Base-by-base conservation (phyloP, 1,140 invertebrate genomes). In the Dendroctonus ponderosae region DNA sequence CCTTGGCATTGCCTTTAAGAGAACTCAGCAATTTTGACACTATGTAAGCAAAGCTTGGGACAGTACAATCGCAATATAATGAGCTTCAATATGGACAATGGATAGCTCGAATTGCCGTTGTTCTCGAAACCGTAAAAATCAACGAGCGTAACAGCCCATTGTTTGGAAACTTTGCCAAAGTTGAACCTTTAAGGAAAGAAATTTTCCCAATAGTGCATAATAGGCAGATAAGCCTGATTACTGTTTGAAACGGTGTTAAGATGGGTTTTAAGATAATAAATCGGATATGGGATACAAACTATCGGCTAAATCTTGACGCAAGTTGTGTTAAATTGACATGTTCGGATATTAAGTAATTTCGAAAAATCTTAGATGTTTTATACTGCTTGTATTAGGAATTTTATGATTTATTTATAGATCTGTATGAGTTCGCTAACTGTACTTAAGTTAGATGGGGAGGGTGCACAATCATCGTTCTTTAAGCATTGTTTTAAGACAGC, bases 61-160 rank as follows among this genome's bases (percentile, higher is more conserved):
- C 38, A 56, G 11, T 8, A 12, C 11, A 9, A 52, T 9, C 9
- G n/a, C 26, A 41, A 40, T 40, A 56, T 56, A 56, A 56, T 56
- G 26, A 26, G 12, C n/a, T 26, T 26, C n/a, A 12, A 26, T 52
- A 52, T 52, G 8, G 53, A 40, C 53, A 56, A 56, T 56, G 15
- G 15, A 1, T 51, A 56, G 38, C 53, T 56, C 26, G 8, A 56
- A 59, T 37, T 40, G n/a, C 48, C 11, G 41, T n/a, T 51, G 59
- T 61, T 50, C 59, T 61, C 7, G 14, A 61, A 61, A 61, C 59
- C 59, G 39, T 42, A 61, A 61, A 61, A 61, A 4, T 38, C 59
- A 39, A 7, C 37, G 3, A 41, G 46, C 57, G 48, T 59, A 37
- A 59, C 37, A 46, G 14, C 7, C 57, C 7, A 59, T 59, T 59